Evolutionary conservation across 2,113 vertebrate species (phyloP).

Genomic region (Rattus norvegicus): GRCr8 NC_086024.1:68277001-68277500

Average conservation of each 20-base stretch:
- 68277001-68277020: not conserved
- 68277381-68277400: not conserved
- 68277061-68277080: not conserved
- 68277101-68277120: not conserved
- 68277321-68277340: not conserved
- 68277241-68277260: not conserved
- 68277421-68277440: slow-evolving; percentile 42
- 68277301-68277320: not conserved
- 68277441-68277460: not conserved
- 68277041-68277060: not conserved
- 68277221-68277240: not conserved
- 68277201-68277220: not conserved
- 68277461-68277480: not conserved
- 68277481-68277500: slow-evolving; percentile 52
- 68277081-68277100: not conserved
- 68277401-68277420: slow-evolving; percentile 48
- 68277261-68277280: not conserved
- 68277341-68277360: not conserved
- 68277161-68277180: not conserved
- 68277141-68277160: not conserved
- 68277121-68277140: not conserved
- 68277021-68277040: not conserved
- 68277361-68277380: slow-evolving; percentile 1
- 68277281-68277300: not conserved
- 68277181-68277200: not conserved